Evolutionary conservation across 2,888 invertebrate species (phyloP).

Genomic region (Trachelus tabidus): DNA sequence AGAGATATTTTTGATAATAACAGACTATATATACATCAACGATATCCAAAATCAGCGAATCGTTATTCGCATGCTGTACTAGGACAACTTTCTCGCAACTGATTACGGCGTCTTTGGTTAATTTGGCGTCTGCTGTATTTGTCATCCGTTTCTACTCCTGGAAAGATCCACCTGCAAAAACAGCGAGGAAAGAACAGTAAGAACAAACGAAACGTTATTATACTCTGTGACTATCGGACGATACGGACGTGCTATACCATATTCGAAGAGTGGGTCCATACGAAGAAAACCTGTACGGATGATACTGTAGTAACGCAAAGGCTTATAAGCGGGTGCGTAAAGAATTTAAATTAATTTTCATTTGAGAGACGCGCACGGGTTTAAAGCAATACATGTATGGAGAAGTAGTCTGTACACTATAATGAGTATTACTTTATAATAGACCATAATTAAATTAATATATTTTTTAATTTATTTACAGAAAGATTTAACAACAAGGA

Average conservation of each 20-base stretch:
- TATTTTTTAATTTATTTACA: background rate
- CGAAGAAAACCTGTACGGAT: background rate
- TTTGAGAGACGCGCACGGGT: background rate
- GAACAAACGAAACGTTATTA: background rate
- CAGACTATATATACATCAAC: background rate
- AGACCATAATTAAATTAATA: background rate
- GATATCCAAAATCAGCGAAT: background rate
- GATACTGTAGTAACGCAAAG: background rate
- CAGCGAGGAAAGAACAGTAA: background rate
- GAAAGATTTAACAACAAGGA: slow-evolving; percentile 16
- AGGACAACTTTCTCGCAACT: background rate
- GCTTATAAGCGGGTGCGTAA: background rate
- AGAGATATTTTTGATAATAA: background rate
- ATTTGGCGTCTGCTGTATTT: background rate
- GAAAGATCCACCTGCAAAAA: background rate
- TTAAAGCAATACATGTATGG: background rate
- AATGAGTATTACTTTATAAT: background rate
- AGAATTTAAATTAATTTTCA: background rate
- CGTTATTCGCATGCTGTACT: background rate
- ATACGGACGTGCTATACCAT: background rate
- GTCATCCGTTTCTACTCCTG: background rate
- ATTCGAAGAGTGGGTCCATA: background rate
- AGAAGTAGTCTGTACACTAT: background rate
- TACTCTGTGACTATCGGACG: background rate
- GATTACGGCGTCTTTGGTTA: background rate